These are phyloP conservation scores for Andricus grossulariae DNA, from an alignment of 1,140 invertebrate genomes.

Conservation along the genomic window DNA sequence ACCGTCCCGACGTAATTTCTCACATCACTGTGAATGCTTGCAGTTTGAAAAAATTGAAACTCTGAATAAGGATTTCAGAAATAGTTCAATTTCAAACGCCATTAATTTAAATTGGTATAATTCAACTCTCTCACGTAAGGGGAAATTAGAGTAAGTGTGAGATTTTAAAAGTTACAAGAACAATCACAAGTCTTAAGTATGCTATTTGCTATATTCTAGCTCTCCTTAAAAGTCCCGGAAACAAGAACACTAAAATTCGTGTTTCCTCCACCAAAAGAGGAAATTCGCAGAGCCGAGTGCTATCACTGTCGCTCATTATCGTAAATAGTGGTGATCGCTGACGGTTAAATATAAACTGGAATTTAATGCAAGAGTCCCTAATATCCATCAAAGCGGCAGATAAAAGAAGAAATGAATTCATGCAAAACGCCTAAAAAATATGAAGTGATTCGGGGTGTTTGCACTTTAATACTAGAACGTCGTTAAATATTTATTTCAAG, in stretches of 20 bases:
- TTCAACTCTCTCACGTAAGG: background rate
- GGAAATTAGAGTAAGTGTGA: background rate
- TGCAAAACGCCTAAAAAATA: background rate
- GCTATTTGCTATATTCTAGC: too few species aligned
- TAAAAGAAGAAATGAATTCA: background rate
- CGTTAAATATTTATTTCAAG: background rate
- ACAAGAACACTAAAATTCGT: background rate
- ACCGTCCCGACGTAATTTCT: too few species aligned
- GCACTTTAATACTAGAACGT: background rate
- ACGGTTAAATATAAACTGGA: background rate
- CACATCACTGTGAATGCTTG: too few species aligned
- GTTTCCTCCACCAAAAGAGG: background rate
- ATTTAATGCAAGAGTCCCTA: constrained; percentile 14
- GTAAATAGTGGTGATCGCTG: background rate
- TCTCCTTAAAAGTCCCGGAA: constrained; percentile 1
- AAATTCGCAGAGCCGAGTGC: constrained; percentile 15
- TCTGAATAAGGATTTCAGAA: too few species aligned
- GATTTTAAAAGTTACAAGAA: background rate
- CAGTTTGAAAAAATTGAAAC: too few species aligned
- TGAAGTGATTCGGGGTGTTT: background rate
- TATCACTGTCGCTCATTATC: constrained; percentile 14
- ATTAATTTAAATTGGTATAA: too few species aligned
- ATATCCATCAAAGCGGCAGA: background rate
- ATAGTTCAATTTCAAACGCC: too few species aligned
- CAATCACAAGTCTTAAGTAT: background rate